A percentile compares a stretch with the other conserved stretches of the same genome.
Evolutionary conservation across 2,888 invertebrate genomes (phyloP).

Genomic region (Taphrorychus bicolor): DNA sequence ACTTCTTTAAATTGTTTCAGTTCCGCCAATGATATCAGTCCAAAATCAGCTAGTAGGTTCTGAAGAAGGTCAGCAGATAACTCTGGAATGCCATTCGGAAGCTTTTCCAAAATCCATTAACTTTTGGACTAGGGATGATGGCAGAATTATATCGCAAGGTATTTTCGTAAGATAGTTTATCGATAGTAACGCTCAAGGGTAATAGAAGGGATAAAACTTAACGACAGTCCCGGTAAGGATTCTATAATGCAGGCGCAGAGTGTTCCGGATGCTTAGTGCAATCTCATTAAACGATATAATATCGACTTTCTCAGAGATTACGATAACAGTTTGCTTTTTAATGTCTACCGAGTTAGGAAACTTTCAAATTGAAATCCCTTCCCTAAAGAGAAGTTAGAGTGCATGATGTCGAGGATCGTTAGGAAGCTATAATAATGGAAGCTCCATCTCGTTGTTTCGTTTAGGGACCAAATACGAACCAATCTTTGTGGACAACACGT

Average conservation of each 20-base stretch:
- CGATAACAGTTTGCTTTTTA: slow-evolving; percentile 5
- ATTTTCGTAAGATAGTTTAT: slow-evolving; percentile 11
- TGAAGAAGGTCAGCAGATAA: slow-evolving; percentile 69
- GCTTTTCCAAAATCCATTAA: slow-evolving; percentile 76
- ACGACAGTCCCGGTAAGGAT: background rate
- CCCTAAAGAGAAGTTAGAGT: too few relatives aligned
- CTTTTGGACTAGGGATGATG: slow-evolving; percentile 75
- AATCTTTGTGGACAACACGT: slow-evolving; percentile 75
- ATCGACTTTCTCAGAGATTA: background rate
- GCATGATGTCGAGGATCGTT: background rate
- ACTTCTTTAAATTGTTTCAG: too few relatives aligned
- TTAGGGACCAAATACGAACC: slow-evolving; percentile 71
- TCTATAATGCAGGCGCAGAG: background rate
- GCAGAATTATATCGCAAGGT: slow-evolving; percentile 63
- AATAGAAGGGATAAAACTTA: slow-evolving; percentile 1
- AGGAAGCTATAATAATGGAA: background rate
- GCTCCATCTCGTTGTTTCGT: slow-evolving; percentile 23
- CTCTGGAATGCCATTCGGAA: slow-evolving; percentile 76
- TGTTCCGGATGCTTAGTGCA: background rate
- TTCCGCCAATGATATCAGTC: slow-evolving; percentile 77
- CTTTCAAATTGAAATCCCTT: background rate
- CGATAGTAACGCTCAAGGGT: background rate
- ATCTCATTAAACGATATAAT: slow-evolving; percentile 2
- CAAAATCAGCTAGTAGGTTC: slow-evolving; percentile 76
- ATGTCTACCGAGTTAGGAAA: background rate